Percentiles rank a stretch among this genome's conserved stretches.
phyloP scores from a whole-genome alignment of 30 jellyfish, hydroid and myxozoan genomes.

The Pelagia noctiluca region DNA sequence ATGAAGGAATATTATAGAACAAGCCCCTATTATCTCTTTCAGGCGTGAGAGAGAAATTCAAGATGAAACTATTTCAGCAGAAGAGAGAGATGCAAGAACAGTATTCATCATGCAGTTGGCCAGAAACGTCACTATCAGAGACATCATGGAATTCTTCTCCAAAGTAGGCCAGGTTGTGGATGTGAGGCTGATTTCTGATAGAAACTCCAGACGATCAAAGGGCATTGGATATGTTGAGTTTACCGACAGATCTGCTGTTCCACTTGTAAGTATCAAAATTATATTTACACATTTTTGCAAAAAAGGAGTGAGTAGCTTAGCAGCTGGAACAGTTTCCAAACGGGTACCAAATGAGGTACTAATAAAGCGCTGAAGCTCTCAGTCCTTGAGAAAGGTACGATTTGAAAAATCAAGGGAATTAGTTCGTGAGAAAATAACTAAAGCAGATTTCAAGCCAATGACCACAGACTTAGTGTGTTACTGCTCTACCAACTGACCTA shows the following conservation, averaged over 20 bases:
- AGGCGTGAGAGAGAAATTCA: constrained; percentile 97
- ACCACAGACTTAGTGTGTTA: no score
- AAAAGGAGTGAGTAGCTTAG: no score
- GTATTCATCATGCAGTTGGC: constrained; percentile 98
- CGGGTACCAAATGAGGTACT: no score
- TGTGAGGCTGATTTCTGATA: constrained; percentile 95
- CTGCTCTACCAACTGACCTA: no score
- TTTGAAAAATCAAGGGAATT: no score
- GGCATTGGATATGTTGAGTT: constrained; percentile 99
- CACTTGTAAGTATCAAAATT: constrained; percentile 95
- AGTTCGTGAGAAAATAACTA: no score
- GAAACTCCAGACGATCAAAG: constrained; percentile 98
- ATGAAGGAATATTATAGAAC: no score
- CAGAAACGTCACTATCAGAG: constrained; percentile 87
- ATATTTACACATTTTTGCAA: no score
- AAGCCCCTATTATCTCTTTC: not conserved
- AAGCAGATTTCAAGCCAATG: no score
- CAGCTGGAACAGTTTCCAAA: no score
- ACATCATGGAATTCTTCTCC: constrained; percentile 96
- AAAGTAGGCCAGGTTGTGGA: constrained; percentile 99
- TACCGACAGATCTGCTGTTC: constrained; percentile 95
- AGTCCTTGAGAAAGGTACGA: no score
- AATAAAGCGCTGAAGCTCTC: no score
- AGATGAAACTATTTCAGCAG: constrained; percentile 91
- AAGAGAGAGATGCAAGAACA: constrained; percentile 99